Evolutionary conservation across 2,888 invertebrate species (phyloP).

Genomic region (Synanthedon andrenaeformis): DNA sequence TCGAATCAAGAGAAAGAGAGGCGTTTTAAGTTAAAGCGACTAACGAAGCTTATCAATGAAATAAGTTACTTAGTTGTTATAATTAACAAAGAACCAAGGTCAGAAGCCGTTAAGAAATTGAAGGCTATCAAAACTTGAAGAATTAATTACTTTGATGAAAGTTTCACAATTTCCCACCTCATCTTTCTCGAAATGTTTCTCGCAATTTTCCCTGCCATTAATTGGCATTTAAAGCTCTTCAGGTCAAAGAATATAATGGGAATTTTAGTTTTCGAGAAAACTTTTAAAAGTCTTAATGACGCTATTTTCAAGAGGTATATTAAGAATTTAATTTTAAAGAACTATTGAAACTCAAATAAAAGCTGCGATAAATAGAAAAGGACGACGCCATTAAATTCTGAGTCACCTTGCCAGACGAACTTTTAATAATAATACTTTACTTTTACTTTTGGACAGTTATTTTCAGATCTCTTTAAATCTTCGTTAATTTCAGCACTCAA

Average conservation of each 20-base stretch:
- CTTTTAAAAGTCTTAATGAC: background rate
- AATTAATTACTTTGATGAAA: constrained; percentile 14
- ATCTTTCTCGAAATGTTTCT: constrained; percentile 1
- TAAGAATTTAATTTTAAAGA: background rate
- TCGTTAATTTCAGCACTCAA: too few relatives aligned
- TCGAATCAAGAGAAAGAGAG: too few relatives aligned
- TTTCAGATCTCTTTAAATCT: too few relatives aligned
- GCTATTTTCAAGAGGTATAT: background rate
- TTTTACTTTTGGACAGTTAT: too few relatives aligned
- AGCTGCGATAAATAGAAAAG: background rate
- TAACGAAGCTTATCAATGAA: too few relatives aligned
- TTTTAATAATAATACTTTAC: background rate
- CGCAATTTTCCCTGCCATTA: constrained; percentile 2
- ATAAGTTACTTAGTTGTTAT: background rate
- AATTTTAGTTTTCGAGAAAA: background rate
- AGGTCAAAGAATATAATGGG: background rate
- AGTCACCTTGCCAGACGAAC: background rate
- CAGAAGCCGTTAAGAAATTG: constrained; percentile 6
- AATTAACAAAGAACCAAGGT: constrained; percentile 2
- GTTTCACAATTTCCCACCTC: constrained; percentile 14
- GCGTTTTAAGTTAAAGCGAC: too few relatives aligned
- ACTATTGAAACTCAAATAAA: background rate
- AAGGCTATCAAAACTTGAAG: constrained; percentile 9
- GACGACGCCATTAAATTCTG: background rate
- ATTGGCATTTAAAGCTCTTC: background rate